Base-by-base conservation (phyloP, 2,888 invertebrate genomes). In the Eristalis tenax region DNA sequence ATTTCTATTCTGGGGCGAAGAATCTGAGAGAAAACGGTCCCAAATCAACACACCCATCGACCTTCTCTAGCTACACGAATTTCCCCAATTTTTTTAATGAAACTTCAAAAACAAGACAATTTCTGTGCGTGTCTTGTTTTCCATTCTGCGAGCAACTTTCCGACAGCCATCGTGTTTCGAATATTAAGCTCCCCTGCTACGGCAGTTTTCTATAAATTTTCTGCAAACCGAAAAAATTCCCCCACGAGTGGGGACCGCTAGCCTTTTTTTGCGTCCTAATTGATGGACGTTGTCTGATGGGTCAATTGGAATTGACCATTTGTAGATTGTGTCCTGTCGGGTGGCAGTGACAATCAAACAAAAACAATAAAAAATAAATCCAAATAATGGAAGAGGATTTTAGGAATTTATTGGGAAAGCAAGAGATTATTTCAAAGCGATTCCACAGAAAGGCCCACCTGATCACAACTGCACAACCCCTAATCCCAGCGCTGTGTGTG, bases 21-120 rank as follows among this genome's bases (percentile, higher is more conserved):
- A 50, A 70, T 70, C 11, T 11, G 18, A 35, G 4, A 23, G 40
- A 66, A 40, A 40, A 15, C 22, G 13, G 69, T 23, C 68, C 59
- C 13, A 56, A 50, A 38, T 4, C 61, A 50, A 18, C 59, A 63
- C 68, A 18, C 63, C 32, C 26, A 26, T 68, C 26, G 22, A 28
- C 15, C 22, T 65, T 8, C 10, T 70, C 50, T 32, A 35, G 69
- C 38, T n/a, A 56, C 28, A 70, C 56, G 38, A 69, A 40, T 78
- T 35, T 22, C 28, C 56, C 22, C 63, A 64, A 26, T 38, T 57
- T 79, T 61, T 79, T 71, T 26, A 38, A 64, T 56, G 40, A 32
- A 81, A 81, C 50, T 69, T 81, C 65, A 59, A 79, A 86, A 83
- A 83, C 79, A 83, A 87, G 75, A 75, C 83, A 35, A 71, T 79